A percentile compares a stretch with the other conserved stretches of the same genome.
Conservation (phyloP, 2,888 invertebrate genomes). For the Mycalesis mineus region DNA sequence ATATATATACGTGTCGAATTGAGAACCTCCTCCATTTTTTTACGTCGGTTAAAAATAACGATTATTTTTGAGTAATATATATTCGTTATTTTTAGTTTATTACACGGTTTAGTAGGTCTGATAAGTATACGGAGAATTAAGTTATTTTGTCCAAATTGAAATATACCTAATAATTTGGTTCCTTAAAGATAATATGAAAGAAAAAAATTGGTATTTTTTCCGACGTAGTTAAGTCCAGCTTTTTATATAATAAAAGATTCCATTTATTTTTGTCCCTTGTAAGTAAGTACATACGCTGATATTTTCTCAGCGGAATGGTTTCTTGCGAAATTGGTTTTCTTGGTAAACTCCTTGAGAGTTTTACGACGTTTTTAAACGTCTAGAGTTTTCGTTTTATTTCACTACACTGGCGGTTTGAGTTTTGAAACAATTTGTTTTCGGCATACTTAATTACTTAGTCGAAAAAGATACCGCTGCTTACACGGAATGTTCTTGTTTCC, state of each 20-base stretch:
- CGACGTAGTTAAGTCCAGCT: conserved; percentile 2
- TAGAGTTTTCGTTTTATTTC: conserved; percentile 30
- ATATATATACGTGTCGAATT: too few relatives aligned
- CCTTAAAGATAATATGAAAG: background rate
- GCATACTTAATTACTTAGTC: background rate
- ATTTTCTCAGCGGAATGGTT: conserved; percentile 31
- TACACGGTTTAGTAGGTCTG: too few relatives aligned
- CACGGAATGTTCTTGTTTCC: background rate
- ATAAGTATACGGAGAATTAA: too few relatives aligned
- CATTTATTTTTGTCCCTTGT: conserved; percentile 24
- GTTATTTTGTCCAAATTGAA: too few relatives aligned
- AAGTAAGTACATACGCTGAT: conserved; percentile 25
- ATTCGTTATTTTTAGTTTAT: too few relatives aligned
- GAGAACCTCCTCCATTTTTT: too few relatives aligned
- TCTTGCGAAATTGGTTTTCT: conserved; percentile 33
- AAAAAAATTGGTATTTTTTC: background rate
- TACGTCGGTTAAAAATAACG: too few relatives aligned
- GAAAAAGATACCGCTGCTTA: background rate
- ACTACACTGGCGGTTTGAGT: conserved; percentile 15
- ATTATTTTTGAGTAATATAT: too few relatives aligned
- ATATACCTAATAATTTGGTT: background rate
- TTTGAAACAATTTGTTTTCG: conserved; percentile 16
- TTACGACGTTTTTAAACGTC: conserved; percentile 34
- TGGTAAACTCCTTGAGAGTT: conserved; percentile 31
- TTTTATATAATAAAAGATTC: conserved; percentile 23